These are phyloP conservation scores for Stenoptilia bipunctidactyla DNA, from an alignment of 2,888 invertebrate species.

Conservation along the genomic window DNA sequence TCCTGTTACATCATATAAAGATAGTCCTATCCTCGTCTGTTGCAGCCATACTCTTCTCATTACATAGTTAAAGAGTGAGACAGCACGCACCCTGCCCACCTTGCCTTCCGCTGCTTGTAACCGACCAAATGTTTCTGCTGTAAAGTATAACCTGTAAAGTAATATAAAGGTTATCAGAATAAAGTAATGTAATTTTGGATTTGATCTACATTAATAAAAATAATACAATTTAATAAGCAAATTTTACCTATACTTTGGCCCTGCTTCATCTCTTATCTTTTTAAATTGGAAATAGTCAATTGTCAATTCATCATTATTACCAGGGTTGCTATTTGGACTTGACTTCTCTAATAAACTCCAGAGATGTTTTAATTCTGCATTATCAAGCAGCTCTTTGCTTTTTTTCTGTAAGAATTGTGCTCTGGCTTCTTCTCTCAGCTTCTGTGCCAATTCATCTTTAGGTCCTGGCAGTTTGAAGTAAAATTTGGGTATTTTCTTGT, in stretches of 20 bases:
- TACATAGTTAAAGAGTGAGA: constrained; percentile 93
- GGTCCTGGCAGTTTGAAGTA: constrained; percentile 82
- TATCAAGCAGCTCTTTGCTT: constrained; percentile 86
- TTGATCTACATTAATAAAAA: too few relatives aligned
- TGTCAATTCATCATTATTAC: constrained; percentile 79
- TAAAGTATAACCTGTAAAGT: constrained; percentile 79
- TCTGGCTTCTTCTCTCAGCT: constrained; percentile 89
- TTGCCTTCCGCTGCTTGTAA: constrained; percentile 88
- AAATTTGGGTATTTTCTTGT: constrained; percentile 79
- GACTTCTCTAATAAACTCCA: constrained; percentile 88
- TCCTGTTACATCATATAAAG: constrained; percentile 92
- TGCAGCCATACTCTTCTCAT: constrained; percentile 96
- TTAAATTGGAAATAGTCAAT: constrained; percentile 89
- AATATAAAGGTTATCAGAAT: too few relatives aligned
- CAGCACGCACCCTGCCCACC: constrained; percentile 85
- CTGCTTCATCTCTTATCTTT: constrained; percentile 81
- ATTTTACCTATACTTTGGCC: constrained; percentile 77
- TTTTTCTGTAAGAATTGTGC: constrained; percentile 89
- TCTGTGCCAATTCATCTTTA: constrained; percentile 82
- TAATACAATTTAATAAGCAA: neutral
- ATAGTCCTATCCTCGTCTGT: constrained; percentile 93
- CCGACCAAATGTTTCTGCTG: constrained; percentile 88
- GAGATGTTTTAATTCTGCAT: constrained; percentile 86
- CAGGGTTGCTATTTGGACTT: constrained; percentile 76
- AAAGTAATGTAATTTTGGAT: too few relatives aligned